phyloP scores from a whole-genome alignment of 2,888 invertebrate genomes.

The Aquatica leii region DNA sequence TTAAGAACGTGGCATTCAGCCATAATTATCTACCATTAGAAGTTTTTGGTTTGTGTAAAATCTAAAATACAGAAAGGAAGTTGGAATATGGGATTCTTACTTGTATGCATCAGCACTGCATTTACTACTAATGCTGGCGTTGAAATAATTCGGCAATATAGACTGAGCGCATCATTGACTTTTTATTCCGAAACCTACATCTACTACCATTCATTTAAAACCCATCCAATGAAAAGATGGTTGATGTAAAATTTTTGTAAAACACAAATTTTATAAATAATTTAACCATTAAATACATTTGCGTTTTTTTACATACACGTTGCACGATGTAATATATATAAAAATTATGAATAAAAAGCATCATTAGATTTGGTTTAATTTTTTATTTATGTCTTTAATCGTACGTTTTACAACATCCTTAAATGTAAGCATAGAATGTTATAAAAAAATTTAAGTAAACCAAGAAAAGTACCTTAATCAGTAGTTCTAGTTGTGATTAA shows the following conservation, averaged over 20 bases:
- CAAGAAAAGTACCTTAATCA: too few relatives aligned
- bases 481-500: too few relatives aligned
- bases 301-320: too few relatives aligned
- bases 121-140: conserved; percentile 26
- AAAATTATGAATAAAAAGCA: too few relatives aligned
- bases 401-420: too few relatives aligned
- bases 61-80: conserved; percentile 14
- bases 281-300: too few relatives aligned
- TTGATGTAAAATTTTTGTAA: not conserved
- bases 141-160: conserved; percentile 34
- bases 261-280: not conserved
- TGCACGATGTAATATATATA: too few relatives aligned
- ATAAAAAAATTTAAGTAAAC: too few relatives aligned
- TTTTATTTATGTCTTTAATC: too few relatives aligned
- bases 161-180: conserved; percentile 38
- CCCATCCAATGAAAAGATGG: conserved; percentile 6
- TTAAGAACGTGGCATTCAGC: conserved; percentile 18
- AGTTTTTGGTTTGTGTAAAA: conserved; percentile 19
- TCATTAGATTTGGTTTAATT: too few relatives aligned
- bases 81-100: conserved; percentile 4
- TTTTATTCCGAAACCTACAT: conserved; percentile 19
- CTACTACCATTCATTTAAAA: conserved; percentile 10
- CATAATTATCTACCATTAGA: conserved; percentile 24
- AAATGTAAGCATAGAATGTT: too few relatives aligned
- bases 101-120: conserved; percentile 31